A percentile compares a stretch with the other conserved stretches of the same genome.
Evolutionary conservation across 30 jellyfish, hydroid and myxozoan species (phyloP).

Genomic region (Chrysaora quinquecirrha): DNA sequence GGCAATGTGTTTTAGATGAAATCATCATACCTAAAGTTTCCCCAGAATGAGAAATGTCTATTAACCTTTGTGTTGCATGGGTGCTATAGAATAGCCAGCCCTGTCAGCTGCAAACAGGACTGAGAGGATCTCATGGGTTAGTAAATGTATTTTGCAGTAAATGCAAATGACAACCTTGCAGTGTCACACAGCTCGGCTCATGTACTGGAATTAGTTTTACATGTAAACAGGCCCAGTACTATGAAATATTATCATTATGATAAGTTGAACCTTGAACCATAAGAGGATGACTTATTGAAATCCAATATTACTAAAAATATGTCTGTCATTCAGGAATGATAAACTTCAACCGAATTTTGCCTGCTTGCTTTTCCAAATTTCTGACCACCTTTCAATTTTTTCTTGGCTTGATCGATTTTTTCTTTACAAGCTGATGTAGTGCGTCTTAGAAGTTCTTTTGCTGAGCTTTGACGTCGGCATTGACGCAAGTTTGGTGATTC

Average conservation of each 20-base stretch:
- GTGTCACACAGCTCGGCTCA: too few relatives aligned
- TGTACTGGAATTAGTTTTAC: too few relatives aligned
- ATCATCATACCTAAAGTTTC: too few relatives aligned
- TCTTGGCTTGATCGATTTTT: slow-evolving; percentile 61
- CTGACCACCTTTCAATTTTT: slow-evolving; percentile 29
- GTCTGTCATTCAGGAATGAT: background rate
- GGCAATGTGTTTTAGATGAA: too few relatives aligned
- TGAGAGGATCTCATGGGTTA: too few relatives aligned
- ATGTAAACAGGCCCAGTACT: too few relatives aligned
- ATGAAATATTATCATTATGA: background rate
- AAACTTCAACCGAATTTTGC: background rate
- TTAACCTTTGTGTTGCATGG: too few relatives aligned
- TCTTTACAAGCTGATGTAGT: slow-evolving; percentile 72
- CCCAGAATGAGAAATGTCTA: too few relatives aligned
- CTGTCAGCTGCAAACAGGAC: too few relatives aligned
- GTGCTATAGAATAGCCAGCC: too few relatives aligned
- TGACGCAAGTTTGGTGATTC: background rate
- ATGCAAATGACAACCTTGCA: background rate
- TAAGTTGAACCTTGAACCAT: background rate
- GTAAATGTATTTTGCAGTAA: too few relatives aligned
- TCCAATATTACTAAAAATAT: background rate
- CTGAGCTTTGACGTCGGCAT: slow-evolving; percentile 61
- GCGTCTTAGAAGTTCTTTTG: slow-evolving; percentile 67
- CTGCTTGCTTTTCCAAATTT: slow-evolving; percentile 11
- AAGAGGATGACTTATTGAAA: background rate